phyloP scores from a whole-genome alignment of 1,140 invertebrate genomes.

The Wiebesia pumilae region DNA sequence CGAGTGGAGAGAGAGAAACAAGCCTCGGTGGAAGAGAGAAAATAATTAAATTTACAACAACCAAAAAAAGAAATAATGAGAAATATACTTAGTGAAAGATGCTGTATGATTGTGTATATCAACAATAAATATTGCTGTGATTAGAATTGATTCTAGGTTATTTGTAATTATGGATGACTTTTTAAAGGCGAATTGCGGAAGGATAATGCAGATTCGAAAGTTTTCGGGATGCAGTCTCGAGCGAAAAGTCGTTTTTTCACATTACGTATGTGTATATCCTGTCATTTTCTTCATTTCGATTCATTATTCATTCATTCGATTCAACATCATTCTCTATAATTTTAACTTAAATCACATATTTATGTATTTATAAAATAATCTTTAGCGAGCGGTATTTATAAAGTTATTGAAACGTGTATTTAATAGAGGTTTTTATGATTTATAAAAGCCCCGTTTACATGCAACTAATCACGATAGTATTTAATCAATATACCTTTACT shows the following conservation, averaged over 20 bases:
- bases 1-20: constrained; percentile 44
- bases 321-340: constrained; percentile 8
- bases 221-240: constrained; percentile 33
- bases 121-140: constrained; percentile 77
- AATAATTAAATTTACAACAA: constrained; percentile 40
- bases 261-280: constrained; percentile 1
- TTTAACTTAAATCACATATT: constrained; percentile 19
- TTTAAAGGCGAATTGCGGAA: constrained; percentile 64
- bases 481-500: background rate
- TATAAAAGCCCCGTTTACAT: background rate
- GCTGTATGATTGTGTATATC: constrained; percentile 75
- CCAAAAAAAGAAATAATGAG: constrained; percentile 51
- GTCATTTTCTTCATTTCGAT: background rate
- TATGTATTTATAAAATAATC: constrained; percentile 23
- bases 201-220: constrained; percentile 31
- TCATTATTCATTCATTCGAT: constrained; percentile 28
- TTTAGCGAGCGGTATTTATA: constrained; percentile 6
- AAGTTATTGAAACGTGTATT: background rate
- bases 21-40: constrained; percentile 56
- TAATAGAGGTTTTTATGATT: background rate
- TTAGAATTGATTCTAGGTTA: constrained; percentile 74
- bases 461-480: background rate
- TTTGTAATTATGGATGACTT: constrained; percentile 72
- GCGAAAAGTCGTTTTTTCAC: constrained; percentile 38
- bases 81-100: constrained; percentile 71